A percentile compares a stretch with the other conserved stretches of the same genome.
Evolutionary conservation across 2,888 invertebrate species (phyloP).

Genomic region (Neuroscelio doddi): DNA sequence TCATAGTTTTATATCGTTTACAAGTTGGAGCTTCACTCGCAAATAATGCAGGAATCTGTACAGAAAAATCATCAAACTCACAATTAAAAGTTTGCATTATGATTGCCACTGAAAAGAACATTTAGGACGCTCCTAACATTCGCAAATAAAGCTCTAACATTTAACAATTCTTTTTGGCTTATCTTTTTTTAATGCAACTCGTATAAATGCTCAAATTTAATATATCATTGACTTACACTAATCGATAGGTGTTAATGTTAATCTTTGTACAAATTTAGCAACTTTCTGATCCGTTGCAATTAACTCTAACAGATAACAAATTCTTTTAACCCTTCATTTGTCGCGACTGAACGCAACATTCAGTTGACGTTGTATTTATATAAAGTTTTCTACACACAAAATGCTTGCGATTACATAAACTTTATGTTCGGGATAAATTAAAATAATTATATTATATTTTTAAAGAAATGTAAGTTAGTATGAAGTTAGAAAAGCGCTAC

Average conservation of each 20-base stretch:
- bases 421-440: no score
- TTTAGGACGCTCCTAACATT: slow-evolving; percentile 8
- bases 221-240: slow-evolving; percentile 58
- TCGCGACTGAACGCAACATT: no score
- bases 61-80: slow-evolving; percentile 5
- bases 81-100: background rate
- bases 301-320: slow-evolving; percentile 38
- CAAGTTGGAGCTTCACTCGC: slow-evolving; percentile 61
- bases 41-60: slow-evolving; percentile 34
- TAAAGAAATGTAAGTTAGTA: no score
- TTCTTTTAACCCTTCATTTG: no score
- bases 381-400: no score
- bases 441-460: no score
- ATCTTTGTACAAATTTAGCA: slow-evolving; percentile 35
- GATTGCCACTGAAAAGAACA: slow-evolving; percentile 1
- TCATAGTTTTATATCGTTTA: slow-evolving; percentile 66
- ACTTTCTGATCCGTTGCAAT: slow-evolving; percentile 18
- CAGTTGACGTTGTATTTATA: no score
- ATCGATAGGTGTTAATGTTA: slow-evolving; percentile 52
- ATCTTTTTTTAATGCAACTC: slow-evolving; percentile 53
- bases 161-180: slow-evolving; percentile 69
- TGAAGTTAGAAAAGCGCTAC: no score
- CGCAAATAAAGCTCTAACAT: slow-evolving; percentile 59
- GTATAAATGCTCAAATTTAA: slow-evolving; percentile 66
- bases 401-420: no score